Evolutionary conservation across 2,888 invertebrate species (phyloP).

Genomic region (Parnassius orleans): DNA sequence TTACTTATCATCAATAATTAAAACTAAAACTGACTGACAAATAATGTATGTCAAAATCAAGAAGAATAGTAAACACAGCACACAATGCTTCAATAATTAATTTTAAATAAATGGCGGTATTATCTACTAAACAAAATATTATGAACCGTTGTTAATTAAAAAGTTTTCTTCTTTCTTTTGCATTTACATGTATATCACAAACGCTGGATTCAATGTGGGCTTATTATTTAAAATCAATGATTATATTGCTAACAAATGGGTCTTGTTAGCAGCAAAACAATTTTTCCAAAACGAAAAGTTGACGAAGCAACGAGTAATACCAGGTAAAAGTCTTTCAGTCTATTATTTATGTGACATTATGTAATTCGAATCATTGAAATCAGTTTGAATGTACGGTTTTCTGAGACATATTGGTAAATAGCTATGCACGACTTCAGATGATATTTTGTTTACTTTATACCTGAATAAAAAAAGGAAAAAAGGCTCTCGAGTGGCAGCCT

Average conservation of each 20-base stretch:
- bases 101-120: slow-evolving; percentile 5
- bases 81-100: slow-evolving; percentile 9
- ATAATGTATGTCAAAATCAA: slow-evolving; percentile 2
- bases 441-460: too few species aligned
- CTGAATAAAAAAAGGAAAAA: too few species aligned
- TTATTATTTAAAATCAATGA: slow-evolving; percentile 10
- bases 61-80: slow-evolving; percentile 11
- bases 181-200: too few species aligned
- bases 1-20: background rate
- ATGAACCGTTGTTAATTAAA: slow-evolving; percentile 12
- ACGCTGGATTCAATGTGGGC: slow-evolving; percentile 7
- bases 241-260: slow-evolving; percentile 42
- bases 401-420: too few species aligned
- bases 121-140: background rate
- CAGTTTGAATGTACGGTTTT: too few species aligned
- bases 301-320: slow-evolving; percentile 63
- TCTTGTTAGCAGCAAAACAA: slow-evolving; percentile 46
- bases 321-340: slow-evolving; percentile 41
- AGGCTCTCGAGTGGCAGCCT: too few species aligned
- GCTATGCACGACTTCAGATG: too few species aligned
- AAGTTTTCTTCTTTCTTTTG: background rate
- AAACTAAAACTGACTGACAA: slow-evolving; percentile 18
- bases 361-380: too few species aligned
- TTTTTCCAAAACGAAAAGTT: slow-evolving; percentile 40
- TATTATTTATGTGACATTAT: too few species aligned